Conservation (phyloP, 2,888 invertebrate genomes). For the Eupithecia subumbrata region DNA sequence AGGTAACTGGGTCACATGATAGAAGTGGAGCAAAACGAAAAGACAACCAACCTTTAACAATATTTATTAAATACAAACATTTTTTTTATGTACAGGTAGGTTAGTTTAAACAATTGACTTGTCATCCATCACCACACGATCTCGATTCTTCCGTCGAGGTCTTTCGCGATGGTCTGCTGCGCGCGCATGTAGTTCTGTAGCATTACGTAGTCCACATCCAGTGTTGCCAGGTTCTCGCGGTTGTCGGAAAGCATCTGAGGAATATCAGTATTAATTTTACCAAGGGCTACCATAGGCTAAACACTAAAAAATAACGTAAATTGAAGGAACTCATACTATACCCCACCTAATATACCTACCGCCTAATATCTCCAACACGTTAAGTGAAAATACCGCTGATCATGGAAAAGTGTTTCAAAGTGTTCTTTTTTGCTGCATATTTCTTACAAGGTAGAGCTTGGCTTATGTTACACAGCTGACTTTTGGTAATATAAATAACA, state of each 20-base stretch:
- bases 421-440: conserved; percentile 65
- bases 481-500: too few species aligned
- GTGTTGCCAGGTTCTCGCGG: conserved; percentile 74
- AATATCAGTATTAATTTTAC: neutral
- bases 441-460: conserved; percentile 67
- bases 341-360: too few species aligned
- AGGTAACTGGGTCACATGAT: too few species aligned
- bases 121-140: conserved; percentile 74
- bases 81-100: conserved; percentile 3
- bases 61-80: neutral
- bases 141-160: conserved; percentile 82
- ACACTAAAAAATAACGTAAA: neutral
- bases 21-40: neutral
- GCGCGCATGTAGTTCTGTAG: conserved; percentile 79
- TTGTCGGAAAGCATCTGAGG: conserved; percentile 77
- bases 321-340: too few species aligned
- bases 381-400: neutral
- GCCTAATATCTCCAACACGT: neutral
- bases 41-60: neutral
- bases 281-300: neutral
- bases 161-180: conserved; percentile 76
- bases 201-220: conserved; percentile 82
- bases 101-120: too few species aligned
- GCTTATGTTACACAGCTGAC: too few species aligned
- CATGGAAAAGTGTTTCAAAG: too few species aligned